A percentile compares a stretch with the other conserved stretches of the same genome.
Conservation (phyloP, 2,797 vertebrate genomes). For the Eidolon dupreanum region DNA sequence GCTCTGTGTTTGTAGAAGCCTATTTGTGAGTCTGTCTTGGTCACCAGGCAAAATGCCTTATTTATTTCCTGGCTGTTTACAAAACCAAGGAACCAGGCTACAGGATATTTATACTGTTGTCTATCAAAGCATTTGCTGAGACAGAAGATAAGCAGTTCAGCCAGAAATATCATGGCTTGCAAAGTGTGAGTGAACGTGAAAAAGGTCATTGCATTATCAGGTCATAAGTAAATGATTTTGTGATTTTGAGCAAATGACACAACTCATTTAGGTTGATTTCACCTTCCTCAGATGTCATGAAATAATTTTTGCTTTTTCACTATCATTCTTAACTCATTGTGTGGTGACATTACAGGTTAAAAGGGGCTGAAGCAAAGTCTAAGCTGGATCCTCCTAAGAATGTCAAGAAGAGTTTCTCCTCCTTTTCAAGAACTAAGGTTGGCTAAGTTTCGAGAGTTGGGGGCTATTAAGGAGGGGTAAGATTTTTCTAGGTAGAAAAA, state of each 20-base stretch:
- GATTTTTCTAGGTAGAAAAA: background rate
- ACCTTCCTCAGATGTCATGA: background rate
- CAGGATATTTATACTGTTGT: constrained; percentile 64
- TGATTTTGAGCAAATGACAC: background rate
- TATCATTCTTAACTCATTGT: background rate
- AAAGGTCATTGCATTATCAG: background rate
- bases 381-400: background rate
- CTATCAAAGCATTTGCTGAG: constrained; percentile 52
- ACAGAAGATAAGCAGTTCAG: background rate
- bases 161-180: background rate
- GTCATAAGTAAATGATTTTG: constrained; percentile 27
- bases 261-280: constrained; percentile 12
- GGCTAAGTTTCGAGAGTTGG: background rate
- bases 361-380: background rate
- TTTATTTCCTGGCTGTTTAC: constrained; percentile 72
- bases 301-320: background rate
- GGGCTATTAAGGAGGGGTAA: background rate
- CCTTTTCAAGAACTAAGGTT: background rate
- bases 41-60: constrained; percentile 67
- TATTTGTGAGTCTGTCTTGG: constrained; percentile 68
- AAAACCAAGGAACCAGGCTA: constrained; percentile 55
- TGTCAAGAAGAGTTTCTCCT: background rate
- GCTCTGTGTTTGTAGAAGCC: constrained; percentile 67
- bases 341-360: background rate
- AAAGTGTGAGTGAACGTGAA: background rate